Conservation (phyloP, 2,797 vertebrate genomes). For the Scyliorhinus canicula region DNA sequence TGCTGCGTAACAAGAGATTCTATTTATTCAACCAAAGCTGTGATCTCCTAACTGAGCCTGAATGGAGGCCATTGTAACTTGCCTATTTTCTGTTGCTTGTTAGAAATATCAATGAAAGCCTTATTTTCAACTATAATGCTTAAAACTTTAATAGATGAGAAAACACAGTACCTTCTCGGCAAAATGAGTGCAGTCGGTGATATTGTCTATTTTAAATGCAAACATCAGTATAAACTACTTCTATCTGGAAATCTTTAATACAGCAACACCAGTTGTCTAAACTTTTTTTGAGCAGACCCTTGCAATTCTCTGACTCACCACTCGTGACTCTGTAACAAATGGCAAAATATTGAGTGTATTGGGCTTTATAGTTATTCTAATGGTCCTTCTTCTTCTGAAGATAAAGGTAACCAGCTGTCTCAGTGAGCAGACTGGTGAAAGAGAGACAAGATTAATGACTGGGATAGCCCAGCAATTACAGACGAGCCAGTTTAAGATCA, state of each 20-base stretch:
- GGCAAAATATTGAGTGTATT: neutral
- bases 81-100: neutral
- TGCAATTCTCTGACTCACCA: neutral
- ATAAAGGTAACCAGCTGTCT: neutral
- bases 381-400: neutral
- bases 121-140: neutral
- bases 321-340: neutral
- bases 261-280: neutral
- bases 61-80: neutral
- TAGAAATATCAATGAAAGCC: neutral
- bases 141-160: neutral
- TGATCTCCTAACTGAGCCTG: slow-evolving; percentile 3
- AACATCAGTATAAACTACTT: neutral
- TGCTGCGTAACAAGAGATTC: neutral
- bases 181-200: neutral
- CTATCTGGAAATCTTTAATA: neutral
- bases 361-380: neutral
- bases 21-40: neutral
- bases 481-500: too few species aligned
- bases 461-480: too few species aligned
- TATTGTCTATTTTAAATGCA: neutral
- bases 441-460: neutral
- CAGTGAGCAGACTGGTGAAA: neutral
- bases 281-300: neutral
- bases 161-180: neutral